Evolutionary conservation across 2,797 vertebrate genomes (phyloP), one percentile per base, ranked within the genome.

Genomic region (Sebastes umbrosus): DNA sequence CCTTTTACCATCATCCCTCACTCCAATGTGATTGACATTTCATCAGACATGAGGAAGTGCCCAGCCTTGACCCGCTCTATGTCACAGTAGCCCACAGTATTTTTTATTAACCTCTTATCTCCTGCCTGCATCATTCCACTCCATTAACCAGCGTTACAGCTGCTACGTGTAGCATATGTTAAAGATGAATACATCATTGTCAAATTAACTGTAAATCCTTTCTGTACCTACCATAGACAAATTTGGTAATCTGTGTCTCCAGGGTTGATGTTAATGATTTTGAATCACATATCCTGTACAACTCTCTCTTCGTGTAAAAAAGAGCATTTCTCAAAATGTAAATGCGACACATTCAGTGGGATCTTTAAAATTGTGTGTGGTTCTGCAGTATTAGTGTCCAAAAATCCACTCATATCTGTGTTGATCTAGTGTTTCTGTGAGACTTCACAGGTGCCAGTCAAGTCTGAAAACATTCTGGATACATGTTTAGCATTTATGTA

Each of bases 21-120:
- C 46, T 78, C 73, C 39, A 8, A 18, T 68, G 27, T 90, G 88
- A 90, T 77, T 89, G 87, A 84, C 88, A 82, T 84, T 87, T 91
- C 75, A 91, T 93, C 84, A 89, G 81, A 84, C 46, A 70, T 32
- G 67, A 70, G 73, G 60, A 83, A 80, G 82, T 74, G 60, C 59
- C 73, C 83, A 91, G 87, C 91, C 90, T 93, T 95, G 94, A 94
- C 89, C 93, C 76, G 65, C 54, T 74, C 14, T 11, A 25, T 82
- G 73, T 76, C 79, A 80, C 54, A 57, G 69, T 27, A 65, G 59
- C 73, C 69, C n/a, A 20, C 59, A 54, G 62, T 81, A 64, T 83
- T 86, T 74, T 86, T 87, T 84, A 84, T 87, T 74, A 83, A 85
- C 82, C 73, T 78, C 70, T 59, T 32, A 78, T 75, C 62, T 75